Conservation (phyloP, 2,113 vertebrate species). For the Limnothrissa miodon region DNA sequence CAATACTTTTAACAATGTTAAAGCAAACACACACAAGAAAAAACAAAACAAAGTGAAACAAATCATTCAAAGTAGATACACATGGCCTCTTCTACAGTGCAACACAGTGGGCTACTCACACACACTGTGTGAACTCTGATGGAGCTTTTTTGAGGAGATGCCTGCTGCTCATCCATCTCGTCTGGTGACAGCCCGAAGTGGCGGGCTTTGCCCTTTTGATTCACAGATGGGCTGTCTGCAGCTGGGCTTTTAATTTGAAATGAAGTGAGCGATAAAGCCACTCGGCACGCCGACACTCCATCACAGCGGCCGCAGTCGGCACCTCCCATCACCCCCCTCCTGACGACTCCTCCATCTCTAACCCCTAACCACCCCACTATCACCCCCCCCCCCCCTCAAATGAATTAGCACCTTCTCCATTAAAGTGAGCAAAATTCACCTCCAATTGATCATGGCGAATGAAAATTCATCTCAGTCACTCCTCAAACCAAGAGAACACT, state of each 20-base stretch:
- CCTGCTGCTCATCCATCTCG: constrained; percentile 50
- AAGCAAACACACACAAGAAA: background rate
- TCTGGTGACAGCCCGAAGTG: constrained; percentile 53
- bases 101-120: background rate
- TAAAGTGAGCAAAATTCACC: constrained; percentile 46
- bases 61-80: background rate
- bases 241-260: constrained; percentile 65
- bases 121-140: constrained; percentile 9
- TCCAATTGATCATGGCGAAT: constrained; percentile 36
- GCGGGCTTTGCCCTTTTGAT: constrained; percentile 54
- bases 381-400: background rate
- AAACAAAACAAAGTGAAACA: background rate
- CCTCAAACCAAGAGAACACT: constrained; percentile 48
- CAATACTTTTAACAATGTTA: too few species aligned
- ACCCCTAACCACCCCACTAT: background rate
- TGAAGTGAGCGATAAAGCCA: constrained; percentile 49
- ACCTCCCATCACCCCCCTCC: constrained; percentile 41
- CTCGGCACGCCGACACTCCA: constrained; percentile 38
- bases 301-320: constrained; percentile 45
- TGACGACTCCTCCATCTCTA: background rate
- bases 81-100: background rate
- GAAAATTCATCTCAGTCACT: constrained; percentile 34
- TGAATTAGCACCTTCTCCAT: constrained; percentile 55
- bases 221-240: constrained; percentile 53
- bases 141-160: constrained; percentile 27